A percentile compares a stretch with the other conserved stretches of the same genome.
Evolutionary conservation across 2,888 invertebrate species (phyloP).

Genomic region (Hetaerina titia): DNA sequence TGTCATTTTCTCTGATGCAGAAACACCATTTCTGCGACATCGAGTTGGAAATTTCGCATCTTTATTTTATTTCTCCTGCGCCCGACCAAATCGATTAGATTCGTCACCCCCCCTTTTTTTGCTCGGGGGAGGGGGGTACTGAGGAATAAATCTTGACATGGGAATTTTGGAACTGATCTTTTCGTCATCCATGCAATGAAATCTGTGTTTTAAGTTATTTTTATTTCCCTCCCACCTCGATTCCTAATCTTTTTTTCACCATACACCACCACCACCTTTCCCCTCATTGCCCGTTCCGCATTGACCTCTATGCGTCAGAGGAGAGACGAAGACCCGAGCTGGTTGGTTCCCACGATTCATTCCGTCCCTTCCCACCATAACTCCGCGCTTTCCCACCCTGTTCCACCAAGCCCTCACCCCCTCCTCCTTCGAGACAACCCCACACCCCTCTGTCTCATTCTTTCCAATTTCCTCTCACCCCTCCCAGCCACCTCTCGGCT

Average conservation of each 20-base stretch:
- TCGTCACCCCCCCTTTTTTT: neutral
- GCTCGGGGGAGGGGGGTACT: neutral
- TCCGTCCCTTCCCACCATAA: neutral
- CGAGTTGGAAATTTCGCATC: neutral
- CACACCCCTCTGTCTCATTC: neutral
- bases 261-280: neutral
- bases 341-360: conserved; percentile 63
- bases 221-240: neutral
- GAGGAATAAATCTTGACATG: neutral
- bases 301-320: conserved; percentile 54
- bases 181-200: conserved; percentile 9
- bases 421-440: neutral
- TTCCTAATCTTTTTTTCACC: neutral
- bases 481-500: neutral
- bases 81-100: neutral
- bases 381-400: neutral
- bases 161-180: conserved; percentile 34
- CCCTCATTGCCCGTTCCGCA: neutral
- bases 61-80: neutral
- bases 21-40: conserved; percentile 10
- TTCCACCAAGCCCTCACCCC: neutral
- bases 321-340: neutral
- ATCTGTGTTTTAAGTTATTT: neutral
- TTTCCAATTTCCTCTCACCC: neutral
- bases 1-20: neutral